Evolutionary conservation across 2,888 invertebrate genomes (phyloP), one percentile per base, ranked within the genome.

Genomic region (Ichneumoninae sp.): DNA sequence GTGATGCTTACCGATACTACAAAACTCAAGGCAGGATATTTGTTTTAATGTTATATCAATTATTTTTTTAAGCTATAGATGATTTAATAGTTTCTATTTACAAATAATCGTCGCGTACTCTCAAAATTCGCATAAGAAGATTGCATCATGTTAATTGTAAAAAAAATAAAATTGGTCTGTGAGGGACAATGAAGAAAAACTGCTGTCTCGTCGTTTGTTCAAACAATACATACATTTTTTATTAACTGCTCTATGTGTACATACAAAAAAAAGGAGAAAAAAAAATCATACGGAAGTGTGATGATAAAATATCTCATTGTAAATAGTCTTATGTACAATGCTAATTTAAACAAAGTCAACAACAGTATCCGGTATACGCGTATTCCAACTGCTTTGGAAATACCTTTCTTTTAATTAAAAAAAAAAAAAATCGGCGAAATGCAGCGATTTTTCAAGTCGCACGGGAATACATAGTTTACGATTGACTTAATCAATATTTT

Each of bases 281-380:
- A 75, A 83, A 50, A 44, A 71, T 69, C 62, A 52, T 75, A 66
- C 57, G 80, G 80, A 80, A 86, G 78, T 65, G 83, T 82, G 83
- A 80, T 81, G 76, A 86, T 81, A 77, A 83, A 84, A 84, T 72
- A 83, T 83, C 83, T 82, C 76, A 86, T 77, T 76, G 81, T 72
- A 85, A 60, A 70, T 65, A 79, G 44, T 69, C 40, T 66, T 86
- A 82, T 82, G 78, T 85, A 85, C 83, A 86, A 86, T 80, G 81
- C 68, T 75, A 68, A 80, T 80, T 79, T 69, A 36, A 85, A 79
- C 66, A 33, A 75, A 77, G 60, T 54, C 66, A 70, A 82, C 84
- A 76, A 76, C 72, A 62, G 52, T 68, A 60, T 70, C 16, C 76
- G 65, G 33, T 60, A 68, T 57, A 57, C 52, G 47, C 57, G 40